Conservation (phyloP, 2,113 vertebrate genomes). For the Sinocyclocheilus rhinocerous region DNA sequence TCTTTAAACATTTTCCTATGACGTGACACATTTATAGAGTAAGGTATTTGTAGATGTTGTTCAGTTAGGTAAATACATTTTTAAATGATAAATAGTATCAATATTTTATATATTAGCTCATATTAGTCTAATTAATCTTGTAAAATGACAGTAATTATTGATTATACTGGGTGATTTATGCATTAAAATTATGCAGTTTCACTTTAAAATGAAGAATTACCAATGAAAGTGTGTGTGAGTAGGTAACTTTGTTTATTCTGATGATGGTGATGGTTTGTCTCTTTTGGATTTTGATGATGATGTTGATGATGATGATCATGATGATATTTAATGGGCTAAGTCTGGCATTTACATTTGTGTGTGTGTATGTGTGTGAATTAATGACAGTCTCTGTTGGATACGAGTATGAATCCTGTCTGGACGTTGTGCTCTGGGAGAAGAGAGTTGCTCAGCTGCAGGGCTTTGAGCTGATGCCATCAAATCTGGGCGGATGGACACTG, state of each 20-base stretch:
- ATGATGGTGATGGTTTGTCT: conserved; percentile 28
- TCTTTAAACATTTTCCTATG: neutral
- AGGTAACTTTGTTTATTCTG: conserved; percentile 37
- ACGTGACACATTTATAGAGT: neutral
- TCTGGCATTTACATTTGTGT: conserved; percentile 11
- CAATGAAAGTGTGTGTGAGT: neutral
- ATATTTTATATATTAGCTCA: neutral
- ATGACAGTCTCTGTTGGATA: conserved; percentile 93
- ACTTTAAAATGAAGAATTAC: conserved; percentile 22
- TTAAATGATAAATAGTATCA: neutral
- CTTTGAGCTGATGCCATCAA: conserved; percentile 93
- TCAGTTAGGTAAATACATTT: neutral
- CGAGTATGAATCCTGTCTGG: conserved; percentile 92
- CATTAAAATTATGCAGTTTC: neutral
- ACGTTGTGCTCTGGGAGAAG: conserved; percentile 93
- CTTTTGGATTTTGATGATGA: neutral
- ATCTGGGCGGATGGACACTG: conserved; percentile 95
- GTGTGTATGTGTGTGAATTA: conserved; percentile 59
- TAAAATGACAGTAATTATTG: conserved; percentile 4
- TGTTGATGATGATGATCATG: neutral
- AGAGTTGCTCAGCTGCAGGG: conserved; percentile 91
- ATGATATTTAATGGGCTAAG: neutral
- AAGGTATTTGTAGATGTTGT: neutral
- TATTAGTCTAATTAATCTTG: neutral
- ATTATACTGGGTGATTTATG: neutral